Evolutionary conservation across 2,888 invertebrate genomes (phyloP).

Genomic region (Lottia gigantea): DNA sequence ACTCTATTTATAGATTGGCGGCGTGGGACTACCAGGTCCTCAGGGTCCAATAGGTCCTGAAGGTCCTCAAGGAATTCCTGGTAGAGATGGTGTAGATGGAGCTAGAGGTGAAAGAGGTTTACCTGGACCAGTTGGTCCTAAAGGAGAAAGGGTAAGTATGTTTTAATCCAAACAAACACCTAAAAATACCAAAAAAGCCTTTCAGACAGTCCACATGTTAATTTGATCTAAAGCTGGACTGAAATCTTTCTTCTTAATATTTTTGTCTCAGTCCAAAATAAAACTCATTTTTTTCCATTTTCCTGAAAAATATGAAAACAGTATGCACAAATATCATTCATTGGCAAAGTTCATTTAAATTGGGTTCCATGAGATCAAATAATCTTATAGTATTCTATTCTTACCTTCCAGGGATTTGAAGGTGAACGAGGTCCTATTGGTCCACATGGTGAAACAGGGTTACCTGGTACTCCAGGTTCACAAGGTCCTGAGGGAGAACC

Average conservation of each 20-base stretch:
- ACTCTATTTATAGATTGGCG: no score
- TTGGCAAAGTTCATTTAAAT: no score
- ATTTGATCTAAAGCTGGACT: no score
- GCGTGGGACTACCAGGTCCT: conserved; percentile 31
- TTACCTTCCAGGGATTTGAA: conserved; percentile 20
- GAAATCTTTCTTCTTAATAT: no score
- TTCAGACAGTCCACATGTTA: no score
- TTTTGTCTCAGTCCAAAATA: no score
- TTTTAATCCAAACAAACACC: background rate
- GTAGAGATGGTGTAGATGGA: conserved; percentile 33
- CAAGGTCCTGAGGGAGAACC: conserved; percentile 25
- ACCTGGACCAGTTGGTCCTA: conserved; percentile 27
- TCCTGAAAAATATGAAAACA: no score
- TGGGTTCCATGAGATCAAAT: no score
- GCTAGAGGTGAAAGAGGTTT: conserved; percentile 32
- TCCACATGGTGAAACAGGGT: conserved; percentile 18
- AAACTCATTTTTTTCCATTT: no score
- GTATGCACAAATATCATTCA: no score
- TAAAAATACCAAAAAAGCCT: no score
- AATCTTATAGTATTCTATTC: no score
- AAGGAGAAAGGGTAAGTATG: conserved; percentile 34
- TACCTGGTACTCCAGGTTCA: conserved; percentile 21
- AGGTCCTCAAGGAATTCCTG: conserved; percentile 31
- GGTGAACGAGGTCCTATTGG: conserved; percentile 19
- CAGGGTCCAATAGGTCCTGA: conserved; percentile 31